These are phyloP conservation scores for Phataginus tricuspis DNA, from an alignment of 2,797 vertebrate species.

Conservation along the genomic window DNA sequence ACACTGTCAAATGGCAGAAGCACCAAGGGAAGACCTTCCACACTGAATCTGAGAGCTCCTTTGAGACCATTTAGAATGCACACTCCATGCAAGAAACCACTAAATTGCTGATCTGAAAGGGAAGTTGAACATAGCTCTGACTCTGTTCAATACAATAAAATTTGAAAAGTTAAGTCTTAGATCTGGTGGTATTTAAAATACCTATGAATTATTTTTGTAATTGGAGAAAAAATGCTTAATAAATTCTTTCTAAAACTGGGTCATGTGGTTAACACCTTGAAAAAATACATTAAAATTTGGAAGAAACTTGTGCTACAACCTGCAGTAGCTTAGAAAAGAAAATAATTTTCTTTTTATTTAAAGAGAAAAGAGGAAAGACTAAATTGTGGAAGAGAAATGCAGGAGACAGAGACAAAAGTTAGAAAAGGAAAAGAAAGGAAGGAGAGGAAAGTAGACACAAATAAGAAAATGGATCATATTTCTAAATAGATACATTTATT, in stretches of 20 bases:
- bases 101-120: background rate
- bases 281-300: constrained; percentile 14
- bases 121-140: background rate
- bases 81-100: background rate
- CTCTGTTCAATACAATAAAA: background rate
- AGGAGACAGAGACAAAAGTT: background rate
- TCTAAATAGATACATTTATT: background rate
- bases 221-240: background rate
- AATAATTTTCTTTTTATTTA: background rate
- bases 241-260: background rate
- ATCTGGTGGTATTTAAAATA: background rate
- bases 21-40: background rate
- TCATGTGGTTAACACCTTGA: background rate
- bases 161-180: background rate
- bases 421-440: background rate
- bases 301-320: background rate
- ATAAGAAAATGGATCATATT: background rate
- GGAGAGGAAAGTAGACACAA: background rate
- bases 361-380: background rate
- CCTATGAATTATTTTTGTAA: background rate
- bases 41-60: background rate
- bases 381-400: background rate
- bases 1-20: background rate
- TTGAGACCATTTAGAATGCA: background rate
- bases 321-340: background rate